Evolutionary conservation across 2,888 invertebrate genomes (phyloP), one percentile per base, ranked within the genome.

Genomic region (Drosophila paramelanica): DNA sequence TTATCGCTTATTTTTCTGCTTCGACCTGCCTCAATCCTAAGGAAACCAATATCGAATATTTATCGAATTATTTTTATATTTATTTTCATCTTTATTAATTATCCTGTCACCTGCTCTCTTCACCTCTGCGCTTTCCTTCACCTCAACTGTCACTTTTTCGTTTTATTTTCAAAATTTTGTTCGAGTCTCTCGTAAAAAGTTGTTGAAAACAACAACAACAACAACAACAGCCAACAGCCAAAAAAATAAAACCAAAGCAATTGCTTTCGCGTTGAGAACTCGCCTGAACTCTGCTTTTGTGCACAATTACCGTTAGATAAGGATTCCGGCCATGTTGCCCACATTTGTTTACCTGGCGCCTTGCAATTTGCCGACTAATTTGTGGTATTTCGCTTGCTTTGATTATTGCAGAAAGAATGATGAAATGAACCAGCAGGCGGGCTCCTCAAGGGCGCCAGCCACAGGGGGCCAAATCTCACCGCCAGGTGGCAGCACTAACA

Each of bases 391-490:
- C 55, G 41, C 74, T 49, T 58, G 17, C 78, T 74, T 27, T 46
- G 60, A 67, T 73, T 62, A 33, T 88, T 90, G 5, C 75, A 92
- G 92, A 91, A 92, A 92, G 91, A 91, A 91, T 92, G 91, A 91
- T 91, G 92, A 92, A 92, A 92, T 92, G 92, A 92, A 91, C 90
- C 91, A 91, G 91, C 92, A 92, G 90, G 91, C 91, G 89, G 92
- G 92, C 92, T 92, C 92, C 92, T 92, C 92, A 91, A 92, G 92
- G 92, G 93, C 92, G 91, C 92, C 92, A 92, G 92, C 92, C 92
- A 92, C 92, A 91, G 92, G 92, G 92, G 92, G 92, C 92, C 92
- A 92, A 90, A 91, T 91, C 85, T 92, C 92, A 91, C 92, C 92
- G 90, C 90, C 90, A 86, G 92, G 92, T 89, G 91, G 90, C 90